Conservation (phyloP, 2,797 vertebrate genomes). For the Sciurus carolinensis region DNA sequence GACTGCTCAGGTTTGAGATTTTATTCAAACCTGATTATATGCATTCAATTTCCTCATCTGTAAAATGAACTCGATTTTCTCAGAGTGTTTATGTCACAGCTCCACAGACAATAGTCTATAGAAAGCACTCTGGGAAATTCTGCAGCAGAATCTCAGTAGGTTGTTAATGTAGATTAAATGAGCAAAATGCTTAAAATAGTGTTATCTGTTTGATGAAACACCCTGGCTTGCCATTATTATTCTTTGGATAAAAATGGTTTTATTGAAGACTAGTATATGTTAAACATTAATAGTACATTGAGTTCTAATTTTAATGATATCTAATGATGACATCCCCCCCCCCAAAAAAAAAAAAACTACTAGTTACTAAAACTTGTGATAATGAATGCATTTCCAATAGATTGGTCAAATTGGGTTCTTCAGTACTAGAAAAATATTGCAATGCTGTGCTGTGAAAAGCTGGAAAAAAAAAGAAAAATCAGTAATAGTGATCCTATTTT, state of each 20-base stretch:
- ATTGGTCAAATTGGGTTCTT: neutral
- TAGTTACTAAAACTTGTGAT: neutral
- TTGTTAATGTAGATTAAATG: neutral
- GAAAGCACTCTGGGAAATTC: neutral
- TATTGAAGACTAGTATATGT: neutral
- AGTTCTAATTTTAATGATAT: neutral
- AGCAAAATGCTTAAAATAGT: neutral
- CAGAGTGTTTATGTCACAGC: neutral
- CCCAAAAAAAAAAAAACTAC: neutral
- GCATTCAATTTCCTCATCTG: neutral
- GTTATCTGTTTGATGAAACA: neutral
- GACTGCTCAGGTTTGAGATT: neutral
- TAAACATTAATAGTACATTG: neutral
- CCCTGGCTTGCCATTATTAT: neutral
- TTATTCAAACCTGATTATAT: neutral
- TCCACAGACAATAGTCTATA: neutral
- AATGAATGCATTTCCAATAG: neutral
- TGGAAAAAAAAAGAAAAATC: neutral
- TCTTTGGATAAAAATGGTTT: neutral
- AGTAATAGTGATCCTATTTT: neutral
- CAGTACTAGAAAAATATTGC: constrained; percentile 33
- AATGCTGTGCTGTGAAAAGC: neutral
- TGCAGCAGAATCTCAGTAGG: neutral
- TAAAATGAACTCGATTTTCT: neutral
- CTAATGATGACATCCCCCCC: neutral